Evolutionary conservation across 2,113 vertebrate species (phyloP), one percentile per base, ranked within the genome.

Genomic region (Eonycteris spelaea): DNA sequence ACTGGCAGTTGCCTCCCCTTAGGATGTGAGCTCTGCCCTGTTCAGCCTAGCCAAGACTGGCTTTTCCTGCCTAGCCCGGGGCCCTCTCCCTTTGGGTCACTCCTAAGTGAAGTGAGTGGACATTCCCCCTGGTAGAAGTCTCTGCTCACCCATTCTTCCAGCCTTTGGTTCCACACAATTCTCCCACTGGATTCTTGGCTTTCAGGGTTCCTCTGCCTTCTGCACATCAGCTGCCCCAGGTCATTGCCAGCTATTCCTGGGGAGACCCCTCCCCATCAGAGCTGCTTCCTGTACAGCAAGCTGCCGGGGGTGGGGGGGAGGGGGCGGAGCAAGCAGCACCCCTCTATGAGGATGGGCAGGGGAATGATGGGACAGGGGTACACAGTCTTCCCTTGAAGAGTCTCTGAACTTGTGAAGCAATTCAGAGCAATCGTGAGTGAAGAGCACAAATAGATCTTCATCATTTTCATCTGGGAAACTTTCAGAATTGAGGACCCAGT

Each of bases 1-100:
- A 48, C n/a, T 24, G 61, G 24, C 43, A 75, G 28, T 30, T 16
- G 22, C 12, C 22, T 28, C 15, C 30, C 2, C 0, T 16, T 0
- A 28, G 22, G 70, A 9, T 82, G 67, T 80, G 75, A 75, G 75
- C 18, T 33, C 53, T 38, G 53, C 19, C 15, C 5, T 5, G 11
- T 26, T 48, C 28, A 40, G 21, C 8, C 0, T 82, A 11, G 40
- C 38, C 45, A 22, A 2, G 22, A 38, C 33, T n/a, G 13, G 40
- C 33, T 79, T 24, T 43, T 93, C 63, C 38, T 48, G 26, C 53
- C 40, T 26, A 40, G 33, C 15, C 22, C 13, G 15, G 45, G 53
- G 43, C 7, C 10, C 28, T 43, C 6, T 40, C 28, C 19, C 4
- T 5, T 13, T 14, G 28, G 77, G 12, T 28, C 51, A 67, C 30